Evolutionary conservation across 2,888 invertebrate genomes (phyloP).

Genomic region (Chrysopilus asiliformis): DNA sequence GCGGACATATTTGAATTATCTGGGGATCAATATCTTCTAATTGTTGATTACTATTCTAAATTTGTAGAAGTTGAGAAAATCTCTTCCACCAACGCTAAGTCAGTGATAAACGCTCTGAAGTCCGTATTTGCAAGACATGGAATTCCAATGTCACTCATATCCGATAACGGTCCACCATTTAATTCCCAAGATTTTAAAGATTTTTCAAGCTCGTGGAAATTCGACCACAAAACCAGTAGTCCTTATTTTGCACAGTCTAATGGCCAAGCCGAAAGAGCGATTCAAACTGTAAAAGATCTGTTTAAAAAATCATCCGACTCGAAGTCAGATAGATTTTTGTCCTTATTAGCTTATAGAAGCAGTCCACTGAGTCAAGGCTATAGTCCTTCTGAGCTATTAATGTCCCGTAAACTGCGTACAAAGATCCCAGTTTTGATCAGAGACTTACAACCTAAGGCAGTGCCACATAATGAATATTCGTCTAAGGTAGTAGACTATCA

Average conservation of each 20-base stretch:
- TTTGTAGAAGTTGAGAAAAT: not conserved
- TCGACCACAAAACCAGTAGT: not conserved
- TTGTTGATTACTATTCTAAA: conserved; percentile 7
- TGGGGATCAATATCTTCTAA: conserved; percentile 9
- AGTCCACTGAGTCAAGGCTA: conserved; percentile 4
- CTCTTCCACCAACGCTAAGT: not conserved
- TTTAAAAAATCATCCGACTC: conserved; percentile 8
- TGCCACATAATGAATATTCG: no score
- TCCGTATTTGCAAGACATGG: not conserved
- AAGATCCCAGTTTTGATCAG: no score
- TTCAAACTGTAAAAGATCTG: not conserved
- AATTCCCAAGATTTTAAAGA: conserved; percentile 7
- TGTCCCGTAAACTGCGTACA: conserved; percentile 12
- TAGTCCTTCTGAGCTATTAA: conserved; percentile 12
- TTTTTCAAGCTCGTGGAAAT: not conserved
- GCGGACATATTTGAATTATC: conserved; percentile 12
- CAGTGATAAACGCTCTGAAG: not conserved
- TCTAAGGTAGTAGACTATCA: no score
- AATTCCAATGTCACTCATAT: not conserved
- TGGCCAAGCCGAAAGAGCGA: not conserved
- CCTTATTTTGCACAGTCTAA: not conserved
- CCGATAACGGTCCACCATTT: not conserved
- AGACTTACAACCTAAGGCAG: no score
- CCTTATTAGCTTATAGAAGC: conserved; percentile 9
- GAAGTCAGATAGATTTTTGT: conserved; percentile 8